Evolutionary conservation across 2,888 invertebrate species (phyloP).

Genomic region (Clanis bilineata): DNA sequence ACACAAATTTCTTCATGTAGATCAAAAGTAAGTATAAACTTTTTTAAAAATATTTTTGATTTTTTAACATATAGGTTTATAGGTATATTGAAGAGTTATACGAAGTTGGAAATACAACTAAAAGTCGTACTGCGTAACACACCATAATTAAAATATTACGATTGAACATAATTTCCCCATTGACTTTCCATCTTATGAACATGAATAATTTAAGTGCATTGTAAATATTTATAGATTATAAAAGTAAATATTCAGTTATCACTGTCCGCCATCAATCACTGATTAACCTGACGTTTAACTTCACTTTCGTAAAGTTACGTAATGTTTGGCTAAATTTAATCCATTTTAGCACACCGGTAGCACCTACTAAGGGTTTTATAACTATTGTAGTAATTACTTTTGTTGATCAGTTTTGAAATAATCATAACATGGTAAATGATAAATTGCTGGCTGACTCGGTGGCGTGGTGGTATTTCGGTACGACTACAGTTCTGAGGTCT

Average conservation of each 20-base stretch:
- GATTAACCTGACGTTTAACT: background rate
- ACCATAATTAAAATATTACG: background rate
- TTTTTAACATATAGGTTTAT: no score
- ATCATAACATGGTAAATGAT: background rate
- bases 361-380: background rate
- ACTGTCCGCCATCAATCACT: background rate
- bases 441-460: no score
- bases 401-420: background rate
- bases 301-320: slow-evolving; percentile 7
- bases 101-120: no score
- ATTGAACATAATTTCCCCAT: background rate
- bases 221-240: slow-evolving; percentile 3
- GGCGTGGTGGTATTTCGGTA: no score
- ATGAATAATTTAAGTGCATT: background rate
- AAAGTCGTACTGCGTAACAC: no score
- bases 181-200: background rate
- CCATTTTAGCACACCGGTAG: background rate
- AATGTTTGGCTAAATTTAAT: background rate
- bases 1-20: no score
- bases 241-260: slow-evolving; percentile 3
- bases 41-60: no score
- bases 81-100: no score
- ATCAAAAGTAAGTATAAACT: no score
- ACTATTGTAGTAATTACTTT: background rate
- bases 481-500: no score